Evolutionary conservation across 2,888 invertebrate species (phyloP).

Genomic region (Protodeltote pygarga): DNA sequence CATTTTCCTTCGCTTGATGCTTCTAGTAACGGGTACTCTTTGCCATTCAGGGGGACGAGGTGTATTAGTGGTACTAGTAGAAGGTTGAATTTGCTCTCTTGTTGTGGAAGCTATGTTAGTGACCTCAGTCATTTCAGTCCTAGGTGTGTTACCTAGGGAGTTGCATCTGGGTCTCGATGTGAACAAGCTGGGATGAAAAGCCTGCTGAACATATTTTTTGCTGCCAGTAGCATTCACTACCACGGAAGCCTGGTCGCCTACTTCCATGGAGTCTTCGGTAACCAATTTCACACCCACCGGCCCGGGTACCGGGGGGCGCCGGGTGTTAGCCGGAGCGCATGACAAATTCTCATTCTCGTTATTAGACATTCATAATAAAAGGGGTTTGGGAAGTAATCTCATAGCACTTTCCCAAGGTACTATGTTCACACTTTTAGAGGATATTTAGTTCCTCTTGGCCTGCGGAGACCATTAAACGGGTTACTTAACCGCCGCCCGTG

Average conservation of each 20-base stretch:
- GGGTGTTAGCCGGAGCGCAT: constrained; percentile 7
- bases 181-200: constrained; percentile 5
- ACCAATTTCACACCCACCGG: constrained; percentile 1
- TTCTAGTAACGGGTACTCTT: neutral
- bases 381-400: neutral
- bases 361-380: neutral
- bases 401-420: neutral
- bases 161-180: neutral
- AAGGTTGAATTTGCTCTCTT: neutral
- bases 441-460: neutral
- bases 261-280: constrained; percentile 4
- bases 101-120: neutral
- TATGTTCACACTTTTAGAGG: neutral
- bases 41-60: constrained; percentile 1
- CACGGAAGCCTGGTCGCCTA: constrained; percentile 1
- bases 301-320: constrained; percentile 7
- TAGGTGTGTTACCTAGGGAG: neutral
- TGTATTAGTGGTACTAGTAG: neutral
- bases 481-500: no score
- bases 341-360: neutral
- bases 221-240: constrained; percentile 4
- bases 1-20: neutral
- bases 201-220: constrained; percentile 4
- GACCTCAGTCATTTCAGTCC: neutral
- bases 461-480: no score